Evolutionary conservation across 2,888 invertebrate genomes (phyloP).

Genomic region (Orthosia gracilis): DNA sequence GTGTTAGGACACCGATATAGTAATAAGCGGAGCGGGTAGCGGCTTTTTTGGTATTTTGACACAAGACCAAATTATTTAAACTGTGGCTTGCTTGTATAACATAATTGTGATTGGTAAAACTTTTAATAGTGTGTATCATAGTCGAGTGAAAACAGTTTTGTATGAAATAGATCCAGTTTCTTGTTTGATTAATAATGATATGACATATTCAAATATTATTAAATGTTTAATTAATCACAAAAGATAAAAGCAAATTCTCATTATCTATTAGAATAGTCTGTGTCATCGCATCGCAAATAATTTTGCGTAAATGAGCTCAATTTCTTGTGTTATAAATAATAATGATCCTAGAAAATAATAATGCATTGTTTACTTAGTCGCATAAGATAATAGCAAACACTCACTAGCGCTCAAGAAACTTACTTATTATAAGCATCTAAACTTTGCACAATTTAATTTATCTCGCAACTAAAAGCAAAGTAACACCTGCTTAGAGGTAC

Average conservation of each 20-base stretch:
- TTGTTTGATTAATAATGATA: too few relatives aligned
- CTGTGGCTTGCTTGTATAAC: background rate
- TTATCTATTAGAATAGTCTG: too few relatives aligned
- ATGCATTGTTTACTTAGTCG: background rate
- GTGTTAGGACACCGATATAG: background rate
- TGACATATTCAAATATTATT: too few relatives aligned
- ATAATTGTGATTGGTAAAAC: background rate
- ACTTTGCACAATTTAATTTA: conserved; percentile 13
- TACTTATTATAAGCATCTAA: background rate
- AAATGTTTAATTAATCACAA: too few relatives aligned
- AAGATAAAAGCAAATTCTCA: too few relatives aligned
- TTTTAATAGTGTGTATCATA: too few relatives aligned
- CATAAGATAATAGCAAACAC: background rate
- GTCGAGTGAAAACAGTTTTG: too few relatives aligned
- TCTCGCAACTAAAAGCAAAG: conserved; percentile 6
- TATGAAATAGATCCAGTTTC: too few relatives aligned
- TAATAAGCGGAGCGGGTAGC: background rate
- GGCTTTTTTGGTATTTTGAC: conserved; percentile 1
- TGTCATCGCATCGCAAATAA: too few relatives aligned
- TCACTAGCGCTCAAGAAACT: background rate
- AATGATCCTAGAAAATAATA: background rate
- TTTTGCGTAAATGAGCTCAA: too few relatives aligned
- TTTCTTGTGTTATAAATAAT: background rate
- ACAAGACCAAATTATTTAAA: background rate
- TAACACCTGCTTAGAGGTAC: conserved; percentile 22